Conservation (phyloP, 2,888 invertebrate genomes). For the Germaria angustata region DNA sequence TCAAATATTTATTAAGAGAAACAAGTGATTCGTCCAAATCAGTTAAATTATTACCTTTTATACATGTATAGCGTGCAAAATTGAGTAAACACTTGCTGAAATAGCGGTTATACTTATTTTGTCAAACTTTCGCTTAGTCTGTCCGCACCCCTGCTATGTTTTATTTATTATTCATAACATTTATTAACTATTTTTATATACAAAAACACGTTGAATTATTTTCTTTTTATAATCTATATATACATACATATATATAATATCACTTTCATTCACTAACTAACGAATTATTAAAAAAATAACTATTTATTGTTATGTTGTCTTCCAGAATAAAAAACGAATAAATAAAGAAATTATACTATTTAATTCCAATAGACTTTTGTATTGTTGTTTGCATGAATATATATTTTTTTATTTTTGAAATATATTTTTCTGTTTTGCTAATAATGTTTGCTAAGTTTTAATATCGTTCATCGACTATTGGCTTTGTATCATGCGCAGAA, state of each 20-base stretch:
- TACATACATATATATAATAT: too few relatives aligned
- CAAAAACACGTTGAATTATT: constrained; percentile 20
- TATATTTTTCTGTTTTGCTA: constrained; percentile 47
- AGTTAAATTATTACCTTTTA: too few relatives aligned
- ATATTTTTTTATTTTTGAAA: constrained; percentile 12
- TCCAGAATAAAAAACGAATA: constrained; percentile 54
- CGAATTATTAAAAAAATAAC: constrained; percentile 10
- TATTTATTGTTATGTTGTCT: constrained; percentile 63
- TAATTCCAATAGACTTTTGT: constrained; percentile 59
- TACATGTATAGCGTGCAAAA: too few relatives aligned
- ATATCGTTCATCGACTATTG: constrained; percentile 49
- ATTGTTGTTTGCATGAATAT: constrained; percentile 65
- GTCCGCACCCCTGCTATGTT: neutral
- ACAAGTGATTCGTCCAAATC: too few relatives aligned
- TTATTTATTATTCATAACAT: constrained; percentile 34
- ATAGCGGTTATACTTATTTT: neutral
- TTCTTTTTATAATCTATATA: constrained; percentile 20
- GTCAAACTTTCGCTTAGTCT: neutral
- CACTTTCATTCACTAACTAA: constrained; percentile 43
- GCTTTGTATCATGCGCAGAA: constrained; percentile 10
- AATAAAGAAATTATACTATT: constrained; percentile 47
- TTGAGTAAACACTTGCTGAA: too few relatives aligned
- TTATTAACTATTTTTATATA: constrained; percentile 49
- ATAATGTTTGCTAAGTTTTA: constrained; percentile 63
- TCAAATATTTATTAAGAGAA: too few relatives aligned